Evolutionary conservation across 2,888 invertebrate species (phyloP).

Genomic region (Drosophila mimetica): DNA sequence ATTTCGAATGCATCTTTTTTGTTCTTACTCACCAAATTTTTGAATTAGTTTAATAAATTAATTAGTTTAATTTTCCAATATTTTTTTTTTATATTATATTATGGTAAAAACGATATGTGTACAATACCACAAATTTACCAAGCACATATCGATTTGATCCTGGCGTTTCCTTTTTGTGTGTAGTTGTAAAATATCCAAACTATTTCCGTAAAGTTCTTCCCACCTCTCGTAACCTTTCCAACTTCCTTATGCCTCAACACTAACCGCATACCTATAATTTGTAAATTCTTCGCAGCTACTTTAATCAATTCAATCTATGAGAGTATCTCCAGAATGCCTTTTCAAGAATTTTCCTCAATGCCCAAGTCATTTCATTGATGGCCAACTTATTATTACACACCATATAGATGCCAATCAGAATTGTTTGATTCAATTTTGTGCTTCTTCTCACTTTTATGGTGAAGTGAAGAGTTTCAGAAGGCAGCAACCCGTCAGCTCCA

Average conservation of each 20-base stretch:
- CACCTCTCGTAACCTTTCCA: neutral
- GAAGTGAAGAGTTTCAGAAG: neutral
- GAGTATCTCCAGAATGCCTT: constrained; percentile 2
- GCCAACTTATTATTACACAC: constrained; percentile 30
- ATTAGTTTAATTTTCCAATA: too few relatives aligned
- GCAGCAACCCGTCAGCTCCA: constrained; percentile 27
- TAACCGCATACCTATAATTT: constrained; percentile 16
- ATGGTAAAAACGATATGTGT: too few relatives aligned
- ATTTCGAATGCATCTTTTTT: too few relatives aligned
- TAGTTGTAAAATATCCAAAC: neutral
- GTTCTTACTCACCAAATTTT: too few relatives aligned
- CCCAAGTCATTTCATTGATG: constrained; percentile 27
- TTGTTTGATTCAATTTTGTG: constrained; percentile 28
- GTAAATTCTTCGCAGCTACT: constrained; percentile 11
- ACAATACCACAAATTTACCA: too few relatives aligned
- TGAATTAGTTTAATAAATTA: too few relatives aligned
- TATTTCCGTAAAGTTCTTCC: neutral
- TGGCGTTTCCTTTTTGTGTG: too few relatives aligned
- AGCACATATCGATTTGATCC: too few relatives aligned
- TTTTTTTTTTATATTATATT: too few relatives aligned
- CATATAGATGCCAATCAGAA: constrained; percentile 33
- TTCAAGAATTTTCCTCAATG: constrained; percentile 12
- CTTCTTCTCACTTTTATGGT: constrained; percentile 30
- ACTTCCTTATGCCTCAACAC: neutral
- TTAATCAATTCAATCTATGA: constrained; percentile 8